These are phyloP conservation scores for Dromas ardeola DNA, from an alignment of 2,113 vertebrate species.

Conservation along the genomic window DNA sequence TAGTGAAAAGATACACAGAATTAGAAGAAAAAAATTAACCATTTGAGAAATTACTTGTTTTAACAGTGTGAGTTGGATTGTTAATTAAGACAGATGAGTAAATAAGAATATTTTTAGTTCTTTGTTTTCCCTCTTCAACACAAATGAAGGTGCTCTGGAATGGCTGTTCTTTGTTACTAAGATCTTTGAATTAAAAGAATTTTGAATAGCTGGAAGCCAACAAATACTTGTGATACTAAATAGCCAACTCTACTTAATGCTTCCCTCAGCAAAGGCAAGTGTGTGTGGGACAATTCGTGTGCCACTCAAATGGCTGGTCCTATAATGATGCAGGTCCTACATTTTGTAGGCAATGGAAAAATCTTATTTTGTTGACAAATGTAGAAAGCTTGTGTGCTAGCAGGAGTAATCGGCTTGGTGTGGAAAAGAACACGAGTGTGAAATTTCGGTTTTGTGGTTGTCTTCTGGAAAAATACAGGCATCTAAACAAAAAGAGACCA, in stretches of 20 bases:
- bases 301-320: background rate
- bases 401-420: background rate
- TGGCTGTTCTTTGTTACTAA: slow-evolving; percentile 29
- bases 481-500: background rate
- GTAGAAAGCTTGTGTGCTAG: background rate
- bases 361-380: background rate
- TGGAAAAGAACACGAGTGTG: background rate
- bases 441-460: background rate
- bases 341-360: background rate
- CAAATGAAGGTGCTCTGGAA: background rate
- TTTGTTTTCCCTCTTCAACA: background rate
- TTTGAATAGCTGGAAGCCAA: slow-evolving; percentile 37
- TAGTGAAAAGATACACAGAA: background rate
- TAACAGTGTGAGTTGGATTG: background rate
- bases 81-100: background rate
- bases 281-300: background rate
- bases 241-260: slow-evolving; percentile 8
- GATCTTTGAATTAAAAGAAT: slow-evolving; percentile 30
- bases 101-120: background rate
- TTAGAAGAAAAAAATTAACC: background rate
- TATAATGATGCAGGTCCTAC: background rate
- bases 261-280: background rate
- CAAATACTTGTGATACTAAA: slow-evolving; percentile 31
- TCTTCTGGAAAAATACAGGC: background rate
- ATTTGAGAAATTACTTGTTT: background rate